Percentiles rank a stretch among this genome's conserved stretches.
phyloP scores from a whole-genome alignment of 2,797 vertebrate species.

The Typhlichthys eigenmanni region DNA sequence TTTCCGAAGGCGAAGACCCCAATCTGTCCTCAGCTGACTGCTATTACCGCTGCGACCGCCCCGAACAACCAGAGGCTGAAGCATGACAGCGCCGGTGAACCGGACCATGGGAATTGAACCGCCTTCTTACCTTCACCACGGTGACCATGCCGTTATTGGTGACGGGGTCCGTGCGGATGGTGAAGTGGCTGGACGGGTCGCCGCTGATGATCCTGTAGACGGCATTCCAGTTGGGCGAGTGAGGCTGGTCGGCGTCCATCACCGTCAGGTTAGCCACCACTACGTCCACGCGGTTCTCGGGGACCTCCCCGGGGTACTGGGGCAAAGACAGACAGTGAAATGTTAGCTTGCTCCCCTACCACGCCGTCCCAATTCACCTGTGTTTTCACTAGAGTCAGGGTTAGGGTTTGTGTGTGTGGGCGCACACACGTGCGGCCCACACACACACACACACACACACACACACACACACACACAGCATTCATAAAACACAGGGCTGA shows the following conservation, averaged over 20 bases:
- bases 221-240: slow-evolving; percentile 93
- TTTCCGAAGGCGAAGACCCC: slow-evolving; percentile 60
- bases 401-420: too few relatives aligned
- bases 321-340: slow-evolving; percentile 16
- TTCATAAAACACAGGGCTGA: slow-evolving; percentile 22
- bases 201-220: slow-evolving; percentile 92
- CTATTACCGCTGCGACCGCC: slow-evolving; percentile 27
- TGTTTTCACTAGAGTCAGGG: not conserved
- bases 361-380: slow-evolving; percentile 10
- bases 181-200: slow-evolving; percentile 89
- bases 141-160: slow-evolving; percentile 93
- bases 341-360: slow-evolving; percentile 6
- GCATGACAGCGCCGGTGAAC: slow-evolving; percentile 1
- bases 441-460: slow-evolving; percentile 20
- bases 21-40: slow-evolving; percentile 43
- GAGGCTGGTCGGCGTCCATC: slow-evolving; percentile 89
- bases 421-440: slow-evolving; percentile 17
- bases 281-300: slow-evolving; percentile 86
- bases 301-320: slow-evolving; percentile 90
- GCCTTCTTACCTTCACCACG: slow-evolving; percentile 85
- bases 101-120: too few relatives aligned
- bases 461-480: slow-evolving; percentile 28
- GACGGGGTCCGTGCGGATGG: slow-evolving; percentile 86
- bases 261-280: slow-evolving; percentile 91
- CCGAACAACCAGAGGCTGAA: slow-evolving; percentile 28